Evolutionary conservation across 2,888 invertebrate genomes (phyloP), one percentile per base, ranked within the genome.

Genomic region (Trichogramma dendrolimi): DNA sequence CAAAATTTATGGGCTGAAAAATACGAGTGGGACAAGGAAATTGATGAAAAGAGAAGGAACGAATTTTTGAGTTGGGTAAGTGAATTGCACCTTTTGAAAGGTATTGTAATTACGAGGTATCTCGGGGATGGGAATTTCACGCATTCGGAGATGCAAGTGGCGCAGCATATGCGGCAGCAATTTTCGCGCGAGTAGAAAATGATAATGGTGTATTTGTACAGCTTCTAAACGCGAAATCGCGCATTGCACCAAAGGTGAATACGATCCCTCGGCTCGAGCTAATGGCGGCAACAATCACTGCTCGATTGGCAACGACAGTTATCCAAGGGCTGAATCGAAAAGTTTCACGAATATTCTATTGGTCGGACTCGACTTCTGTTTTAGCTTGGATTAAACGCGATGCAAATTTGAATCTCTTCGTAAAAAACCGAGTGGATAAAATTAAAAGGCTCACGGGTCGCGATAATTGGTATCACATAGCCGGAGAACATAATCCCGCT

Each of bases 61-160:
- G 14, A 50, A 14, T 60, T 60, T 54, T 8, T 50, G n/a, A n/a
- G 50, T n/a, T 58, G 54, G 60, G 7, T 10, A 3, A n/a, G 56
- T 1, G 27, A 55, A 8, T 55, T 58, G 11, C 48, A 49, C 49
- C 6, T 10, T 7, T 48, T 58, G 7, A 42, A 4, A 14, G 46
- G 49, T 43, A 11, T 48, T 4, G 14, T 50, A 14, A 40, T 62
- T 39, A 6, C 44, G 38, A 47, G 58, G 42, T 49, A 49, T 5
- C 5, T 58, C 6, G 10, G 46, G 5, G 11, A 11, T 11, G 41
- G 11, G 39, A 27, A 5, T 39, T 63, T 1, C 63, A 63, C 47
- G 47, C 50, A 6, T 63, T 63, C 47, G 49, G 48, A 4, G 63
- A 63, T 41, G 60, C 63, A 5, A 63, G 63, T 49, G 8, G 52